Conservation (phyloP, 2,113 vertebrate species). For the Aldabrachelys gigantea region DNA sequence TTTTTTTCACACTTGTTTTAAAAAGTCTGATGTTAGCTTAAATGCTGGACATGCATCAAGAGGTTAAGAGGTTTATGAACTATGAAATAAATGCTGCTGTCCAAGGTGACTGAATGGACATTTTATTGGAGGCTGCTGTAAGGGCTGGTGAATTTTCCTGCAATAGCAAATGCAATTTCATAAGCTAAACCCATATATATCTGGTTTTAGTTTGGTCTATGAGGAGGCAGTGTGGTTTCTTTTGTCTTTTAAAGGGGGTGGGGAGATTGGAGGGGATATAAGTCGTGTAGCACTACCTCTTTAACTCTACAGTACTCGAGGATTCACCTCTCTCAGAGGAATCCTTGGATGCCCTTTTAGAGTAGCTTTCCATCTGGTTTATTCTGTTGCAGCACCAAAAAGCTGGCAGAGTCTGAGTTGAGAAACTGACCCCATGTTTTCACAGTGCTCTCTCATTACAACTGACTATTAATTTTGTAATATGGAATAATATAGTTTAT, state of each 20-base stretch:
- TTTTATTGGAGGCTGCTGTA: neutral
- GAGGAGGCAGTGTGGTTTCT: neutral
- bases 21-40: neutral
- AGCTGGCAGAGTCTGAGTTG: neutral
- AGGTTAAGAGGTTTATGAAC: neutral
- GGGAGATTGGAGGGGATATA: neutral
- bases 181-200: neutral
- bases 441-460: neutral
- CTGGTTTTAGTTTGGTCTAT: neutral
- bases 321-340: neutral
- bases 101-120: neutral
- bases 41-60: neutral
- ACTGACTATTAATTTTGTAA: slow-evolving; percentile 38
- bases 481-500: neutral
- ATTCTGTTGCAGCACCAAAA: neutral
- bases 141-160: neutral
- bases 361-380: slow-evolving; percentile 3
- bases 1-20: neutral
- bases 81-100: neutral
- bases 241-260: neutral
- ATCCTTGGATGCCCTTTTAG: neutral
- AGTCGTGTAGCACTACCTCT: neutral
- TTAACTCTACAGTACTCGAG: neutral
- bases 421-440: neutral
- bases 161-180: neutral